Evolutionary conservation across 2,888 invertebrate species (phyloP).

Genomic region (Campoplex nolae): DNA sequence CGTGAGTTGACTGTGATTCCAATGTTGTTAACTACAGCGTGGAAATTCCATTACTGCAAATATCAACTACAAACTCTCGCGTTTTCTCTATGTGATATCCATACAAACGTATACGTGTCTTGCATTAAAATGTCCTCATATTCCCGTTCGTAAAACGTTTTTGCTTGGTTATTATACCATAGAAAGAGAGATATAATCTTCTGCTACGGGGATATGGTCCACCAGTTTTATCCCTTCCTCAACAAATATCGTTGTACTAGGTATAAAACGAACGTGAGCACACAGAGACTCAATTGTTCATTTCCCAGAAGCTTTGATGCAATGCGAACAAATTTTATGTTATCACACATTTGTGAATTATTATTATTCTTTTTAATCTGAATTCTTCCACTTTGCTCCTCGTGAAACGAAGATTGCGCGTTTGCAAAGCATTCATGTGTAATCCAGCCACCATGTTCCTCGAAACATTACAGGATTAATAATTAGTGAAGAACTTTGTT

Average conservation of each 20-base stretch:
- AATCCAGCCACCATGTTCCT: neutral
- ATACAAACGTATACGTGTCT: slow-evolving; percentile 53
- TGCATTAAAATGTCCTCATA: slow-evolving; percentile 58
- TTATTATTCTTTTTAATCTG: slow-evolving; percentile 16
- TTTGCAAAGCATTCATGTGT: neutral
- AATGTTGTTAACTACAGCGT: slow-evolving; percentile 11
- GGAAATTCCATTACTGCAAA: slow-evolving; percentile 59
- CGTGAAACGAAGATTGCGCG: neutral
- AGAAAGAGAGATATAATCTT: slow-evolving; percentile 47
- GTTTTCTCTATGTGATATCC: slow-evolving; percentile 25
- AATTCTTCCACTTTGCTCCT: neutral
- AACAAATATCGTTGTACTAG: slow-evolving; percentile 22
- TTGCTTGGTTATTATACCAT: slow-evolving; percentile 27
- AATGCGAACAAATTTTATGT: slow-evolving; percentile 47
- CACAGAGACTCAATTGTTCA: slow-evolving; percentile 28
- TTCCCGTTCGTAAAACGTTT: slow-evolving; percentile 52
- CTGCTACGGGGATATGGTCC: neutral
- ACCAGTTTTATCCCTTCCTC: neutral
- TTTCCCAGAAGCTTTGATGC: slow-evolving; percentile 34
- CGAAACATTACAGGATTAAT: neutral
- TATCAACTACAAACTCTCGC: slow-evolving; percentile 50
- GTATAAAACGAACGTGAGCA: slow-evolving; percentile 37
- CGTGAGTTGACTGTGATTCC: slow-evolving; percentile 33
- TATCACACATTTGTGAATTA: slow-evolving; percentile 1
- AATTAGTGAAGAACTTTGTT: neutral